Evolutionary conservation across 2,888 invertebrate species (phyloP).

Genomic region (Eudemis profundana): DNA sequence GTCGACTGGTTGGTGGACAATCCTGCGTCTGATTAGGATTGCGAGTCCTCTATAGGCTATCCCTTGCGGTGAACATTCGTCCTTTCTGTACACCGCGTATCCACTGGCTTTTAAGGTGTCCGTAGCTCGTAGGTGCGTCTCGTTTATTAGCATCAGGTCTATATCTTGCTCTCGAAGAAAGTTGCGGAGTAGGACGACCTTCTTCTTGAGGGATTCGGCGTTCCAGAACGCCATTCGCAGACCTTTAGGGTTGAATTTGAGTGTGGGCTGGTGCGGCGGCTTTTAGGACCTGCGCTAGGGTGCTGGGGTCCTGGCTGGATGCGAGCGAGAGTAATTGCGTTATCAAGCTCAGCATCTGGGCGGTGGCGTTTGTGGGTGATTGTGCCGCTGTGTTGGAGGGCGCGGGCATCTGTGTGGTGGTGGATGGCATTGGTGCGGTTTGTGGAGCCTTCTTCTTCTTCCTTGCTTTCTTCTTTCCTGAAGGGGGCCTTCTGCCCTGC

Average conservation of each 20-base stretch:
- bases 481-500: too few species aligned
- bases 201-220: constrained; percentile 1
- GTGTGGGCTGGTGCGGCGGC: background rate
- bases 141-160: constrained; percentile 12
- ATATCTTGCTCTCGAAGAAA: constrained; percentile 6
- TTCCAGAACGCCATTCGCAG: constrained; percentile 16
- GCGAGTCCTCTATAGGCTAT: constrained; percentile 35
- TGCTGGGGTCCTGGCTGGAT: background rate
- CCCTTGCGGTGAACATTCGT: background rate
- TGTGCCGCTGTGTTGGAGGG: background rate
- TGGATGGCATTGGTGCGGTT: too few species aligned
- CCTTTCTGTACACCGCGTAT: constrained; percentile 1
- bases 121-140: constrained; percentile 1
- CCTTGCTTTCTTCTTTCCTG: too few species aligned
- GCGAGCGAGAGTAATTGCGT: background rate
- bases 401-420: too few species aligned
- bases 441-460: too few species aligned
- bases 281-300: background rate
- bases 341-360: background rate
- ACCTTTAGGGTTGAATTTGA: background rate
- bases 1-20: constrained; percentile 40
- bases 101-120: background rate
- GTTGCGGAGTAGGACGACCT: constrained; percentile 6
- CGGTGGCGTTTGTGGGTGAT: background rate
- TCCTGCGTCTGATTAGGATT: constrained; percentile 25